Base-by-base conservation (phyloP, 2,113 vertebrate genomes). In the Crocuta crocuta region DNA sequence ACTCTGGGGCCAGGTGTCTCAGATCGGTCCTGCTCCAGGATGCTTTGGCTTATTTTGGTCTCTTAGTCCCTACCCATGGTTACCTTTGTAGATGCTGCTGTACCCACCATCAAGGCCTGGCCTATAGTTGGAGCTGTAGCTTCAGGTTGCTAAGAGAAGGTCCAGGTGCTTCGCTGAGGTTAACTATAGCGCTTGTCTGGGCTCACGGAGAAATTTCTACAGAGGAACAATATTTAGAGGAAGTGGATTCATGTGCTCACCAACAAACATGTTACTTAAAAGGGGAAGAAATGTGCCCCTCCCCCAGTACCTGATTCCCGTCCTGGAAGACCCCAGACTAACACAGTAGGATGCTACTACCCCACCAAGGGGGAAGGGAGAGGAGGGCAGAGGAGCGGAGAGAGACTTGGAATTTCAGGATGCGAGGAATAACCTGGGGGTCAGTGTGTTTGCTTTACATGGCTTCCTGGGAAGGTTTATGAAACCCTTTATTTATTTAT, bases 101-200 rank as follows among this genome's bases (percentile, higher is more conserved):
- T 43, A 23, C 74, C 55, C 39, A 23, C 48, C 66, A 7, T 4
- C 7, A 4, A 45, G 10, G 11, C 43, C 33, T n/a, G 12, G 84
- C 26, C 71, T 3, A 0, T 12, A 76, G 73, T 4, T 63, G 66
- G 43, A 74, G 33, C 43, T 63, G 4, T 58, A 5, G 61, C 35
- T 58, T n/a, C 48, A 70, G 11, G 48, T 70, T 5, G 2, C 68
- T 35, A 3, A 48, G 58, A 15, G 17, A 55, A 55, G 82, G 73
- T 43, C 43, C 15, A n/a, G 4, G 53, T 50, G 28, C 33, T 94
- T 95, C 70, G 33, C 15, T 50, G 2, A 91, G 28, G 91, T 85
- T 86, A 96, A 31, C 87, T 94, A 39, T 23, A 94, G 39, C 0
- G 45, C 94, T 96, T 45, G 92, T 94, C 76, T 55, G 71, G 76